Evolutionary conservation across 53 echinoderm and acorn worm genomes (phyloP), one percentile per base, ranked within the genome.

Genomic region (Echinarachnius parma): DNA sequence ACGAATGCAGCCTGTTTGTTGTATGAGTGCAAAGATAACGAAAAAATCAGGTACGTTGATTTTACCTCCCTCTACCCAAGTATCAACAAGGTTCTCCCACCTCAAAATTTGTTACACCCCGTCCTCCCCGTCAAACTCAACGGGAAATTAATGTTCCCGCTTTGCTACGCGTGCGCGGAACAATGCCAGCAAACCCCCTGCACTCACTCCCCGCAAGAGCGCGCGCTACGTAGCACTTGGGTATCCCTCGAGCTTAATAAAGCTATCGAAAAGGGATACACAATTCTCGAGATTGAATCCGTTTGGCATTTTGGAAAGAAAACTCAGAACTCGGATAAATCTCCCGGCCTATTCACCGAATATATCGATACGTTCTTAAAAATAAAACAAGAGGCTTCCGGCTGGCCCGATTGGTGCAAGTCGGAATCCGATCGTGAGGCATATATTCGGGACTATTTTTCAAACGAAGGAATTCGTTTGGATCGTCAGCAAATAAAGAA

Each of bases 241-340:
- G 78, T 86, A 18, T 67, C 89, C 28, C 24, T 81, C 0, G 78
- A 89, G 53, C 21, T 85, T 9, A 21, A 77, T 36, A 89, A 85
- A 53, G 89, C 81, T 0, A n/a, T n/a, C n/a, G n/a, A n/a, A n/a
- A n/a, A n/a, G n/a, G n/a, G 89, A 4, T 85, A 89, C 21, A 54
- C 20, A 3, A 47, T 89, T 1, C 24, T 69, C 0, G 25, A 74
- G 10, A 72, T 81, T 9, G 85, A 89, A 28, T 78, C 78, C 5
- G 90, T 85, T 1, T 89, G 89, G 90, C 77, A 89, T 46, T 89
- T 85, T 48, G 39, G 80, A n/a, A 8, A 32, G 4, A 46, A 48
- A 32, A 33, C 70, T 0, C 23, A 48, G 18, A 25, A 57, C 2
- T 0, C 13, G 13, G 0, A 25, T 10, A 65, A 65, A 28, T 31